phyloP scores from a whole-genome alignment of 1,140 invertebrate genomes.

The Caenorhabditis tropicalis region DNA sequence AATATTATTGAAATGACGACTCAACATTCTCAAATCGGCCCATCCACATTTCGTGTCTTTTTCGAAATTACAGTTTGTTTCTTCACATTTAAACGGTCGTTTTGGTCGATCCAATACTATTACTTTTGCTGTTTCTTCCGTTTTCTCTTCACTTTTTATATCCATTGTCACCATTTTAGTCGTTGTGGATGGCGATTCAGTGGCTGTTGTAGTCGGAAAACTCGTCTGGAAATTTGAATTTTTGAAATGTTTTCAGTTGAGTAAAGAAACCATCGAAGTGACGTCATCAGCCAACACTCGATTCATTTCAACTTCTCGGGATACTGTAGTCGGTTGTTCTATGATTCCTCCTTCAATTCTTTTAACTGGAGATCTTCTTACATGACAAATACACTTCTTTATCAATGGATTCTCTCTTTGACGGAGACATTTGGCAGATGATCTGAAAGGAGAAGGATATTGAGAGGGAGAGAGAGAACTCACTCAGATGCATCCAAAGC shows the following conservation, averaged over 20 bases:
- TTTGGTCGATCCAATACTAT: neutral
- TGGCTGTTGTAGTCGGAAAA: neutral
- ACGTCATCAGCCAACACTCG: slow-evolving; percentile 12
- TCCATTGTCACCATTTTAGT: slow-evolving; percentile 15
- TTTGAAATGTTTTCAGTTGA: neutral
- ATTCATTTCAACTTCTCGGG: slow-evolving; percentile 24
- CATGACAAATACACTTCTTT: slow-evolving; percentile 44
- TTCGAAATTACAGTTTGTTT: slow-evolving; percentile 41
- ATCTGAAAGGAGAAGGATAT: slow-evolving; percentile 13
- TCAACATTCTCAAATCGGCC: slow-evolving; percentile 46
- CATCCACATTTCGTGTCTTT: slow-evolving; percentile 45
- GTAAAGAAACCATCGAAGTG: neutral
- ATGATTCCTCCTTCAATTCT: slow-evolving; percentile 41
- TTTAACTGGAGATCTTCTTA: slow-evolving; percentile 40
- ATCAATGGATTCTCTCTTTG: slow-evolving; percentile 39
- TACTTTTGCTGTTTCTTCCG: neutral
- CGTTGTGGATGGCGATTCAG: neutral
- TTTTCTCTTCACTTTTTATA: slow-evolving; percentile 20
- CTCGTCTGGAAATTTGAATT: neutral
- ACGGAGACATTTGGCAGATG: slow-evolving; percentile 40
- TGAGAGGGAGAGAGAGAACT: neutral
- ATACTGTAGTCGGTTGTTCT: neutral
- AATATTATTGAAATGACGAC: slow-evolving; percentile 52
- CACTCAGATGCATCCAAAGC: slow-evolving; percentile 30
- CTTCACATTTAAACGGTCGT: neutral